phyloP scores from a whole-genome alignment of 2,113 vertebrate species.

The Prunella himalayana region DNA sequence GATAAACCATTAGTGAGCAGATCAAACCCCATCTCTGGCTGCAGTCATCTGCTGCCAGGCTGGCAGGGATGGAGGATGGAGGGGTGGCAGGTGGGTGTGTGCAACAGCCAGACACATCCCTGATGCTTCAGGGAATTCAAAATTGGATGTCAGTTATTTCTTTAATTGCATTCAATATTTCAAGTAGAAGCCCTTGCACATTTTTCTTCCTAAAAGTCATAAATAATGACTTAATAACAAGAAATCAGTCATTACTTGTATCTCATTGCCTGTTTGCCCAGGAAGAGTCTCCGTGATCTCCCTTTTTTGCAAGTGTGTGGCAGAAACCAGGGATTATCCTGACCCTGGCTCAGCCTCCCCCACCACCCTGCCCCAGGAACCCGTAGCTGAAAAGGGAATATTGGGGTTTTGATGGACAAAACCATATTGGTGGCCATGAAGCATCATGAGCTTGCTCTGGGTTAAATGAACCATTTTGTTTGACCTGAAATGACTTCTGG shows the following conservation, averaged over 20 bases:
- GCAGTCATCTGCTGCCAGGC: neutral
- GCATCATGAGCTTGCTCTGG: neutral
- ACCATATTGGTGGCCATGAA: neutral
- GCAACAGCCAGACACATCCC: neutral
- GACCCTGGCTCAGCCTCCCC: neutral
- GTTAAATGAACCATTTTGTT: neutral
- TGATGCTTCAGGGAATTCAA: accelerated
- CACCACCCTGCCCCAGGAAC: neutral
- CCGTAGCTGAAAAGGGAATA: neutral
- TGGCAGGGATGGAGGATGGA: neutral
- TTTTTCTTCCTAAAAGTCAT: neutral
- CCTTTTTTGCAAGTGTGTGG: neutral
- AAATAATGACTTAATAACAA: neutral
- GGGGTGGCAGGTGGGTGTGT: accelerated
- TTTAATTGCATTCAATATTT: neutral
- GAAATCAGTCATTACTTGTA: neutral
- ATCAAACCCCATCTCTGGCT: accelerated
- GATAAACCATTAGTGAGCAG: neutral
- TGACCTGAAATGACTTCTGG: conserved; percentile 21
- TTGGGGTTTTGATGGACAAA: neutral
- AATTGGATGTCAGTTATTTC: neutral
- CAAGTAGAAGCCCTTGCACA: neutral
- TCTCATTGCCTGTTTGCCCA: accelerated
- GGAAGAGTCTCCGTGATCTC: accelerated
- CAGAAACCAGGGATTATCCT: accelerated